A percentile compares a stretch with the other conserved stretches of the same genome.
phyloP scores from a whole-genome alignment of 2,797 vertebrate species.

The Mormyrus proboscirostris region DNA sequence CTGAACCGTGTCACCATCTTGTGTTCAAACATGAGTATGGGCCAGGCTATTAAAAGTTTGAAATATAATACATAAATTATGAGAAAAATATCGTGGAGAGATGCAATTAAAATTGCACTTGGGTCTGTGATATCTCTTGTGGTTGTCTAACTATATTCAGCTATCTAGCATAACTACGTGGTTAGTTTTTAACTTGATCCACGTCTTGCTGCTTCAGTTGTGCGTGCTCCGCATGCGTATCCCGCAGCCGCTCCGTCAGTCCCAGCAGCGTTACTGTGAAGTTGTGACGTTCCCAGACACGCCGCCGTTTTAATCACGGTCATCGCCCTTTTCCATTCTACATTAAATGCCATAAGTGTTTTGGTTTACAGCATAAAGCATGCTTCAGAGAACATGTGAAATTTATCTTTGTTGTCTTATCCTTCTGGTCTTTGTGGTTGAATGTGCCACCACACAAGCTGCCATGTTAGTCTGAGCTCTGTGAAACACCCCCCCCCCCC shows the following conservation, averaged over 20 bases:
- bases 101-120: slow-evolving; percentile 1
- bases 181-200: slow-evolving; percentile 33
- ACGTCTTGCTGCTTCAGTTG: slow-evolving; percentile 30
- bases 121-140: slow-evolving; percentile 21
- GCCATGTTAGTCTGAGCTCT: background rate
- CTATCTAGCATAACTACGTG: slow-evolving; percentile 39
- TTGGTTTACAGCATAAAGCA: slow-evolving; percentile 42
- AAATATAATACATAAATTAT: background rate
- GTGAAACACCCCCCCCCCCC: background rate
- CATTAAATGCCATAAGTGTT: slow-evolving; percentile 30
- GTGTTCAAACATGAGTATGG: background rate
- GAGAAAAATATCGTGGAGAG: background rate
- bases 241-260: background rate
- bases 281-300: slow-evolving; percentile 29
- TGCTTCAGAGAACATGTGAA: background rate
- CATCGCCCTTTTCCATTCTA: slow-evolving; percentile 6
- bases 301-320: background rate
- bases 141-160: slow-evolving; percentile 38
- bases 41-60: background rate
- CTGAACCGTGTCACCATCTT: background rate
- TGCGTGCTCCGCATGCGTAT: background rate
- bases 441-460: slow-evolving; percentile 1
- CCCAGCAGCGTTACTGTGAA: slow-evolving; percentile 44
- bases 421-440: slow-evolving; percentile 26
- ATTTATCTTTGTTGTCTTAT: slow-evolving; percentile 26